Evolutionary conservation across 2,888 invertebrate species (phyloP).

Genomic region (Pheosia tremula): DNA sequence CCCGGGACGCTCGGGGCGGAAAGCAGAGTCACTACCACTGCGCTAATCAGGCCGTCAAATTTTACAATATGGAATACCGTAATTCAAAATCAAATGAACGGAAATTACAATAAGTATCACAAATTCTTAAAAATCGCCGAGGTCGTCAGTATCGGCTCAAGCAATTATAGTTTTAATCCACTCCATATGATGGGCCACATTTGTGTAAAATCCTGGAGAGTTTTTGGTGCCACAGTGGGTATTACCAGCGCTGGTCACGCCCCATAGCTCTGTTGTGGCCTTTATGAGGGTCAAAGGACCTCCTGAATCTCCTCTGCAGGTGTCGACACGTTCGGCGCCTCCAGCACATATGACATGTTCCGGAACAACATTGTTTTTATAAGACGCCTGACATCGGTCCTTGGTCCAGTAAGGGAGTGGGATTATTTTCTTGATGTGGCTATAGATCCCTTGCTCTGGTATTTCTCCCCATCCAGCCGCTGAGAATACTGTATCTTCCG

Average conservation of each 20-base stretch:
- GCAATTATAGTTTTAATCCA: constrained; percentile 40
- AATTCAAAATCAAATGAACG: neutral
- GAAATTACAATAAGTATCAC: neutral
- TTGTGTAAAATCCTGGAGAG: constrained; percentile 56
- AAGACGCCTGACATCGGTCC: constrained; percentile 37
- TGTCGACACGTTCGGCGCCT: constrained; percentile 48
- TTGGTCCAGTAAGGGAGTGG: constrained; percentile 41
- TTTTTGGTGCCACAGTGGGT: constrained; percentile 47
- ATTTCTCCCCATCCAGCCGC: constrained; percentile 54
- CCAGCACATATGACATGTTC: constrained; percentile 55
- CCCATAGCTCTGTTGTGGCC: constrained; percentile 44
- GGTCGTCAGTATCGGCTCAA: neutral
- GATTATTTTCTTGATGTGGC: constrained; percentile 48
- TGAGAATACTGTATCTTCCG: constrained; percentile 32
- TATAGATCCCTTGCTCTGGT: constrained; percentile 32
- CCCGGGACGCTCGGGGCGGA: no score
- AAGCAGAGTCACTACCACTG: no score
- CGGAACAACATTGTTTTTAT: constrained; percentile 33
- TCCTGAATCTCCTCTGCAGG: constrained; percentile 60
- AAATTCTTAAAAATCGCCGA: neutral
- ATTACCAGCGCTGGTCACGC: constrained; percentile 52
- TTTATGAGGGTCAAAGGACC: constrained; percentile 48
- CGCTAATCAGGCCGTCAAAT: no score
- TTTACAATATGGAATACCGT: no score
- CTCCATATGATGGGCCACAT: constrained; percentile 42